These are phyloP conservation scores for Chlamydotis undulata DNA, from an alignment of 2,113 vertebrate genomes.

Conservation along the genomic window DNA sequence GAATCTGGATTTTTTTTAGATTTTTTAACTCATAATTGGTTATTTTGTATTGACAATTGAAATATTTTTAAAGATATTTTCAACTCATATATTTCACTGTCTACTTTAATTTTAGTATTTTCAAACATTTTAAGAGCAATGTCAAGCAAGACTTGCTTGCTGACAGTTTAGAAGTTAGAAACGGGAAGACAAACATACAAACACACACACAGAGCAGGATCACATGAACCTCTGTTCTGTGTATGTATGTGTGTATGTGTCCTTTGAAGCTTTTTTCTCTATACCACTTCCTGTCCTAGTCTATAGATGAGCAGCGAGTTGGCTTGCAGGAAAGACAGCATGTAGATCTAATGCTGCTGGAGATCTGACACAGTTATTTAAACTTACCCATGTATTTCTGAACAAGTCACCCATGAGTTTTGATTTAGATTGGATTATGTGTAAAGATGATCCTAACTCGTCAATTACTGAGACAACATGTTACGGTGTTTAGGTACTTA, in stretches of 20 bases:
- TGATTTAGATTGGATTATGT: neutral
- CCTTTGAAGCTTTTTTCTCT: neutral
- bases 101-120: neutral
- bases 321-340: neutral
- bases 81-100: neutral
- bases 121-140: neutral
- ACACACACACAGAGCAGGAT: neutral
- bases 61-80: neutral
- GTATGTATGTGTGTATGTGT: neutral
- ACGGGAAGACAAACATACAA: neutral
- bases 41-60: neutral
- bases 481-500: neutral
- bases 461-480: accelerated
- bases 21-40: neutral
- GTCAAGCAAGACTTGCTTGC: neutral
- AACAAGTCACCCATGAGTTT: neutral
- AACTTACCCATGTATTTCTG: neutral
- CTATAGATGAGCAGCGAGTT: neutral
- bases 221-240: neutral
- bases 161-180: neutral
- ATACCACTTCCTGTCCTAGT: neutral
- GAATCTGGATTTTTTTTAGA: neutral
- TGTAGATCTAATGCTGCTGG: neutral
- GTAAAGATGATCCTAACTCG: neutral
- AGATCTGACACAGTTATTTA: neutral